Evolutionary conservation across 1,140 invertebrate species (phyloP), one percentile per base, ranked within the genome.

Genomic region (Physella acuta): DNA sequence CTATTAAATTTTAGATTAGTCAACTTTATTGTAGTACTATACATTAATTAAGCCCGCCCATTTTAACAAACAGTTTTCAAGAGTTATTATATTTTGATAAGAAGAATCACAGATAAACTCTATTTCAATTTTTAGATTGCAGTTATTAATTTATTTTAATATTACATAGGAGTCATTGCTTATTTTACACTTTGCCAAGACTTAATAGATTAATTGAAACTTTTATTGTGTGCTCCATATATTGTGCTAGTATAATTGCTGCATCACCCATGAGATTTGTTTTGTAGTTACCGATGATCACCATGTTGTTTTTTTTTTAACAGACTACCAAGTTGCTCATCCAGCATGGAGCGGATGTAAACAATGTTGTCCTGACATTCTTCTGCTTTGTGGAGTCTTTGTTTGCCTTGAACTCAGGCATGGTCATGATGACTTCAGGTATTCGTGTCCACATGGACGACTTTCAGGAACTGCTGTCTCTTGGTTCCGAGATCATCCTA

Each of bases 371-470:
- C 53, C 34, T 67, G 17, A 51, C 64, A 14, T 56, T 52, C 4
- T 67, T 67, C 52, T 67, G 64, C 24, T 67, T 67, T 30, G 52
- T 67, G 14, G 64, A 67, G 36, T 52, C 64, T 37, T 36, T 67
- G 31, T 67, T 67, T 49, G 51, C 64, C 20, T 33, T 67, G 26
- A 55, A 67, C 52, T 67, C 64, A 1, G 49, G 49, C 33, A 36
- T 67, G 28, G 64, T 67, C 51, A 67, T 67, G 64, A 67, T 67
- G 51, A 52, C 64, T 34, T 55, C 64, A 2, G 64, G 64, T 36
- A 33, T 56, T 4, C 51, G 64, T 3, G 55, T 67, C 26, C 51
- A 67, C 26, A n/a, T 67, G 51, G 53, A 55, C 26, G 30, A 55
- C 26, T 67, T 67, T 67, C 5, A 20, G 1, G 51, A 67, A 28